These are phyloP conservation scores for Aulostomus chinensis DNA, from an alignment of 2,797 vertebrate genomes.

Conservation along the genomic window DNA sequence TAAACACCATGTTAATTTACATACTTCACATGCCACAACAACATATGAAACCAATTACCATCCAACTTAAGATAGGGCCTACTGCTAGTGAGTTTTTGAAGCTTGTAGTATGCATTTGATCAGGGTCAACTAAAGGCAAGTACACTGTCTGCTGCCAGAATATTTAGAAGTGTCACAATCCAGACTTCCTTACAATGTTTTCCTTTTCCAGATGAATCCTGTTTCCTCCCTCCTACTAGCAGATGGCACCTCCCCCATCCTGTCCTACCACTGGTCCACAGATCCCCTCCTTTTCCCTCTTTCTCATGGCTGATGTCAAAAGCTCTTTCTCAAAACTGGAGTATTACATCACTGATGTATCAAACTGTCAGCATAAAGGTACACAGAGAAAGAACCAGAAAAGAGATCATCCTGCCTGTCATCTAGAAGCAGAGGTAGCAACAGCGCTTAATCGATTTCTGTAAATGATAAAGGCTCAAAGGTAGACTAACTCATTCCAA, in stretches of 20 bases:
- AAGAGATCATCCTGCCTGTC: too few species aligned
- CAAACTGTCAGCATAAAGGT: too few species aligned
- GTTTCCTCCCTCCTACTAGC: conserved; percentile 14
- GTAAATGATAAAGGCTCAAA: too few species aligned
- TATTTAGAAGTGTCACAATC: background rate
- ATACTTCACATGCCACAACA: conserved; percentile 21
- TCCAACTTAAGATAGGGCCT: background rate
- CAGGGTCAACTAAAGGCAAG: too few species aligned
- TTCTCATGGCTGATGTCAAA: conserved; percentile 35
- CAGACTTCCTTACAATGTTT: conserved; percentile 24
- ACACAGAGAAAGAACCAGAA: too few species aligned
- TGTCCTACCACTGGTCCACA: conserved; percentile 20
- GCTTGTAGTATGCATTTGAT: background rate
- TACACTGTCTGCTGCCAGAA: too few species aligned
- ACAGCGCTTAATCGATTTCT: too few species aligned
- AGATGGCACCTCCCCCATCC: conserved; percentile 46
- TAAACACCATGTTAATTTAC: conserved; percentile 19
- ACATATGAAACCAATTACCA: conserved; percentile 37
- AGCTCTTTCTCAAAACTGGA: too few species aligned
- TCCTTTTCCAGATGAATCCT: conserved; percentile 7
- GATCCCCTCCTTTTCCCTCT: conserved; percentile 15
- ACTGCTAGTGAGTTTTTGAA: background rate
- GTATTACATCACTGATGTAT: too few species aligned
- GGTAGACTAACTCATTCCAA: too few species aligned
- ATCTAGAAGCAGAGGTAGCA: too few species aligned